A percentile compares a stretch with the other conserved stretches of the same genome.
phyloP scores from a whole-genome alignment of 2,888 invertebrate genomes.

The Drosophila robusta region DNA sequence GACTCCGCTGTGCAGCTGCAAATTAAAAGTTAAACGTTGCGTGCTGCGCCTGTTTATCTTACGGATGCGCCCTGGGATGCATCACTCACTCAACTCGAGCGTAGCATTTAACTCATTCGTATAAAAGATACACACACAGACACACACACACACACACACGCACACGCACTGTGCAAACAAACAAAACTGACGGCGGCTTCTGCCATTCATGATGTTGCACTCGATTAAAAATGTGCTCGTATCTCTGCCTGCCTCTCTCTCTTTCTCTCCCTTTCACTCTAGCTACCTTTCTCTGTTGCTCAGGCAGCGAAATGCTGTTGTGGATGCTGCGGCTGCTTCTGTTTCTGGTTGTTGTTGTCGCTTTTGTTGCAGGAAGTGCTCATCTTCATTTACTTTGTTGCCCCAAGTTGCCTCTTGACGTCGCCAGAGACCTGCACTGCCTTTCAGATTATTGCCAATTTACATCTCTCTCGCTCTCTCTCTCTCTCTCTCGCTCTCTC shows the following conservation, averaged over 20 bases:
- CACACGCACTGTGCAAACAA: slow-evolving; percentile 47
- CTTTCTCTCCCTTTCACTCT: not conserved
- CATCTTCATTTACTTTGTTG: slow-evolving; percentile 79
- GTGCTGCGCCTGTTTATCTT: slow-evolving; percentile 79
- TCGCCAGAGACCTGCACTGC: slow-evolving; percentile 36
- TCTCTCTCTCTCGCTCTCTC: slow-evolving; percentile 5
- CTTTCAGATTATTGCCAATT: slow-evolving; percentile 72
- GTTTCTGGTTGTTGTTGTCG: slow-evolving; percentile 54
- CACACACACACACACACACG: slow-evolving; percentile 42
- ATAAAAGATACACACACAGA: slow-evolving; percentile 77
- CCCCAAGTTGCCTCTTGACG: slow-evolving; percentile 35
- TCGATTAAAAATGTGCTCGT: slow-evolving; percentile 77
- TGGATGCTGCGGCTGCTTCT: slow-evolving; percentile 37
- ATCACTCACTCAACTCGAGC: slow-evolving; percentile 81
- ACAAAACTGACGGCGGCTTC: slow-evolving; percentile 67
- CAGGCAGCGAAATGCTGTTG: slow-evolving; percentile 1
- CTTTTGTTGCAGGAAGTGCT: slow-evolving; percentile 79
- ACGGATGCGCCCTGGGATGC: slow-evolving; percentile 81
- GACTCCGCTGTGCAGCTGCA: slow-evolving; percentile 56
- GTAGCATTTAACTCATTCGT: slow-evolving; percentile 78
- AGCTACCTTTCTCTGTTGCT: not conserved
- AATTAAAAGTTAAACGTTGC: slow-evolving; percentile 82
- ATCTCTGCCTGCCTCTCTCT: slow-evolving; percentile 28
- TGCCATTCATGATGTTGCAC: slow-evolving; percentile 79
- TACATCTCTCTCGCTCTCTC: slow-evolving; percentile 41